Conservation (phyloP, 1,140 invertebrate species). For the Drosophila kanapiae region DNA sequence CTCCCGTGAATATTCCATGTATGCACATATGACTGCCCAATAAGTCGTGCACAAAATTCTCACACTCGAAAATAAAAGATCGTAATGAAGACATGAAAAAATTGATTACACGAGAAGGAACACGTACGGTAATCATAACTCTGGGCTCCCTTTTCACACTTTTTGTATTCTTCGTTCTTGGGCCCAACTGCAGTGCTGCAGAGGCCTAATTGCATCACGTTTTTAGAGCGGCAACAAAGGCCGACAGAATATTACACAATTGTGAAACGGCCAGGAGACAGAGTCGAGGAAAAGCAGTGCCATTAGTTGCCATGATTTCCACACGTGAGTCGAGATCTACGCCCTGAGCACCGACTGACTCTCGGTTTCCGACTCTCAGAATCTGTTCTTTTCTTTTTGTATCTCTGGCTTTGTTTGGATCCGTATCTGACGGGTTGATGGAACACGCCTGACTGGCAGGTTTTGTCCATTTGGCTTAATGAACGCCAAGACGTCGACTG, state of each 20-base stretch:
- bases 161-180: constrained; percentile 2
- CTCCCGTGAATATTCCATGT: constrained; percentile 1
- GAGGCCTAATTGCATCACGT: constrained; percentile 63
- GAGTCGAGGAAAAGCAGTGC: constrained; percentile 42
- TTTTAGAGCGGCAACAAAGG: constrained; percentile 57
- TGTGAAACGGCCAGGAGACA: constrained; percentile 33
- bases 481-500: constrained; percentile 29
- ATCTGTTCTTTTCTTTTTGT: background rate
- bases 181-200: background rate
- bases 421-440: constrained; percentile 27
- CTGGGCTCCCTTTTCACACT: constrained; percentile 48
- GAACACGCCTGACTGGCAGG: constrained; percentile 42
- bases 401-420: constrained; percentile 2
- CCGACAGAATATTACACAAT: constrained; percentile 64
- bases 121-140: constrained; percentile 65
- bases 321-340: constrained; percentile 31
- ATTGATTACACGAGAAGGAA: constrained; percentile 61
- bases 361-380: constrained; percentile 1
- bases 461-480: constrained; percentile 47
- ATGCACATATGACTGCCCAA: constrained; percentile 10
- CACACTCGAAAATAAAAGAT: constrained; percentile 47
- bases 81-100: constrained; percentile 48
- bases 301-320: constrained; percentile 55
- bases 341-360: constrained; percentile 5
- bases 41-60: constrained; percentile 43